phyloP scores from a whole-genome alignment of 2,888 invertebrate genomes.

The Ceramica pisi region DNA sequence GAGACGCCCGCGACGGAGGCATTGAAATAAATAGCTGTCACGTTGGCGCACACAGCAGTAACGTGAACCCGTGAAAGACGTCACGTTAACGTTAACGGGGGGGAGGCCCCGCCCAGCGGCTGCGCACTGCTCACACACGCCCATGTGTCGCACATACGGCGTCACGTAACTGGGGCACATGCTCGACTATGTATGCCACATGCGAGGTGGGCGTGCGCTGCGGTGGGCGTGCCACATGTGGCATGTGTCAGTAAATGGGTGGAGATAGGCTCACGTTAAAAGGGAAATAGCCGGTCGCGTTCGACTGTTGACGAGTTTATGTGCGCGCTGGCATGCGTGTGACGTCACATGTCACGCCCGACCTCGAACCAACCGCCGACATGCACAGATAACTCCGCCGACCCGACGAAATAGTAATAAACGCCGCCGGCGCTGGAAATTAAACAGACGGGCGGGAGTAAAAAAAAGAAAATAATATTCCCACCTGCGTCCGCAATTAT shows the following conservation, averaged over 20 bases:
- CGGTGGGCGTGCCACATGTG: conserved; percentile 82
- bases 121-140: conserved; percentile 85
- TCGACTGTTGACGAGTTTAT: conserved; percentile 59
- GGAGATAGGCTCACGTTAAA: conserved; percentile 73
- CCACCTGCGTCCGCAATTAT: conserved; percentile 90
- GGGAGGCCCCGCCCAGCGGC: conserved; percentile 84
- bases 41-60: conserved; percentile 79
- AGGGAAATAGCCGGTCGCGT: conserved; percentile 68
- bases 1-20: conserved; percentile 74
- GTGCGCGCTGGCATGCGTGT: conserved; percentile 55
- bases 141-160: conserved; percentile 80
- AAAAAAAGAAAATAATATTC: conserved; percentile 77
- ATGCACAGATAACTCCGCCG: conserved; percentile 43
- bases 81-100: conserved; percentile 80
- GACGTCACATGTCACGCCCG: conserved; percentile 58
- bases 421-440: conserved; percentile 64
- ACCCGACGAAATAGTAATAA: conserved; percentile 67
- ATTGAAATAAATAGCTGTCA: conserved; percentile 85
- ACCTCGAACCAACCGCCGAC: conserved; percentile 59
- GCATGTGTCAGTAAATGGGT: conserved; percentile 76
- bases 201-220: conserved; percentile 78
- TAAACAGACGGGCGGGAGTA: conserved; percentile 68
- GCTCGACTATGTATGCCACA: conserved; percentile 75
- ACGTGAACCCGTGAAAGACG: conserved; percentile 74
- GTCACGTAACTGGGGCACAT: conserved; percentile 82